Conservation (phyloP, 2,113 vertebrate genomes). For the Hymenochirus boettgeri region DNA sequence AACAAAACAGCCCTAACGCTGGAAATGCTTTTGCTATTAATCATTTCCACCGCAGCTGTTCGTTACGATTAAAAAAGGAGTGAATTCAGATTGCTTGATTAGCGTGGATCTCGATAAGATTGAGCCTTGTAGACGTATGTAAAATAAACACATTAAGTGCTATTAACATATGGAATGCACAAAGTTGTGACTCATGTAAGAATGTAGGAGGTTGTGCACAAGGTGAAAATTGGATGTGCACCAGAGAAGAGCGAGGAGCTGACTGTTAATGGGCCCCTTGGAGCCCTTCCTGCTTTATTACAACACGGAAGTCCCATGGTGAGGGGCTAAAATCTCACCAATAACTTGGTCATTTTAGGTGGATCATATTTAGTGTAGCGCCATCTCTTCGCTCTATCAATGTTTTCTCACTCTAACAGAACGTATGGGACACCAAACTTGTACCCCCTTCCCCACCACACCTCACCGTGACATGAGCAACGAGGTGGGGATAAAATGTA, state of each 20-base stretch:
- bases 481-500: background rate
- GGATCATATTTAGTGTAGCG: too few species aligned
- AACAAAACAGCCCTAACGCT: too few species aligned
- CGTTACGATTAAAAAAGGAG: too few species aligned
- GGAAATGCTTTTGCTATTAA: too few species aligned
- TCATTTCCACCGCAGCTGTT: too few species aligned
- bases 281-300: slow-evolving; percentile 11
- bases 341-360: too few species aligned
- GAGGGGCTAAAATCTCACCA: too few species aligned
- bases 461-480: background rate
- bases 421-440: too few species aligned
- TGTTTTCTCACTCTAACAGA: too few species aligned
- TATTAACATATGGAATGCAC: background rate
- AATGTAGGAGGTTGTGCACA: background rate
- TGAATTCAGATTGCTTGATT: too few species aligned
- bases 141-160: slow-evolving; percentile 1
- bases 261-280: background rate
- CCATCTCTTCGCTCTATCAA: too few species aligned
- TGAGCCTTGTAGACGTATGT: background rate
- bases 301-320: too few species aligned
- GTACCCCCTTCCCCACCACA: background rate
- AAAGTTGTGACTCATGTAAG: background rate
- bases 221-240: slow-evolving; percentile 20
- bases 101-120: background rate
- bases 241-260: background rate